Evolutionary conservation across 2,113 vertebrate species (phyloP).

Genomic region (Polyodon spathula): DNA sequence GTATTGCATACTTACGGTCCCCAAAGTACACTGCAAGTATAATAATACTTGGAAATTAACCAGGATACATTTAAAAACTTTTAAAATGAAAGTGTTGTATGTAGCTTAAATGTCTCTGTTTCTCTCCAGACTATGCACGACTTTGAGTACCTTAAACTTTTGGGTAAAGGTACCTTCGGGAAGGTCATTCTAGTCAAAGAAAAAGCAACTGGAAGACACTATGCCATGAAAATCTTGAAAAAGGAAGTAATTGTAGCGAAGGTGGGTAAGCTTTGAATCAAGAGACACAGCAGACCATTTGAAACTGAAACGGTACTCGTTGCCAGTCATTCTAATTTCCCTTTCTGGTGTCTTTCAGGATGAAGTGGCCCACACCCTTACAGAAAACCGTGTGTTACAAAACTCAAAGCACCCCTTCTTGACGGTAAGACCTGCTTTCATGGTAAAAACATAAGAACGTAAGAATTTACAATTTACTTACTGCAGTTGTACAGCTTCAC

Average conservation of each 20-base stretch:
- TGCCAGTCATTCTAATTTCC: conserved; percentile 39
- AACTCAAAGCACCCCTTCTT: conserved; percentile 94
- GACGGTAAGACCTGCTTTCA: conserved; percentile 65
- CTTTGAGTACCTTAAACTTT: conserved; percentile 94
- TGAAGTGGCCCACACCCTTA: conserved; percentile 93
- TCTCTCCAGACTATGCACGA: conserved; percentile 86
- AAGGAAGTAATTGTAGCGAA: conserved; percentile 97
- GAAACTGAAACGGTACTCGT: conserved; percentile 31
- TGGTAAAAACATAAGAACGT: conserved; percentile 4
- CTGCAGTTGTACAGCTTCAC: no score
- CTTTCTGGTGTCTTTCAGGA: conserved; percentile 63
- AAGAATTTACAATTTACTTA: no score
- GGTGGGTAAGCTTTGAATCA: conserved; percentile 52
- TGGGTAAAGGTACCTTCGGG: conserved; percentile 96
- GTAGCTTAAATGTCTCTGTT: conserved; percentile 34
- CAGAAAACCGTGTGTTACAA: conserved; percentile 91
- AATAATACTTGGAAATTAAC: background rate
- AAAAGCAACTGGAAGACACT: conserved; percentile 89
- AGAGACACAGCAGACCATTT: conserved; percentile 18
- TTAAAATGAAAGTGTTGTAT: conserved; percentile 29
- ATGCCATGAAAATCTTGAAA: conserved; percentile 97
- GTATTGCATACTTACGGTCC: background rate
- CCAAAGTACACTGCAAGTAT: background rate
- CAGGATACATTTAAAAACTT: conserved; percentile 15
- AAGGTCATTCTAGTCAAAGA: conserved; percentile 98